phyloP scores from a whole-genome alignment of 2,888 invertebrate genomes.

The Sphaerophoria taeniata region DNA sequence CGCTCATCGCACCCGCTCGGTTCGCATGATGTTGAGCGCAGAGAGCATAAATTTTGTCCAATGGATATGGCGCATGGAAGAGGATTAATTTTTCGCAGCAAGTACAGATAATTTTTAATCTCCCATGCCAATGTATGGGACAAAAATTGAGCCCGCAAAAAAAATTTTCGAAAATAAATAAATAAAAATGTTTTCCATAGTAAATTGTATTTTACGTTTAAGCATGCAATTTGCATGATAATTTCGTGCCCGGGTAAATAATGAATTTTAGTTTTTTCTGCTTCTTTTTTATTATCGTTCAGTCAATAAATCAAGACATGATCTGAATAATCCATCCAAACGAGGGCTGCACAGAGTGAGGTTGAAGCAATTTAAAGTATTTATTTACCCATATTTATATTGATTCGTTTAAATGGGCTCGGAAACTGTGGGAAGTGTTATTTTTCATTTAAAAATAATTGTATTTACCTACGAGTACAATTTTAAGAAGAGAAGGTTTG shows the following conservation, averaged over 20 bases:
- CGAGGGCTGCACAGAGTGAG: conserved; percentile 14
- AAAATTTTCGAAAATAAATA: conserved; percentile 20
- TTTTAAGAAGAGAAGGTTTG: background rate
- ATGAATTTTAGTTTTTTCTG: conserved; percentile 39
- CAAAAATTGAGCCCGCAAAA: background rate
- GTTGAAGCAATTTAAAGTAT: conserved; percentile 18
- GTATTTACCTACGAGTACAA: too few relatives aligned
- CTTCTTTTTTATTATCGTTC: too few relatives aligned
- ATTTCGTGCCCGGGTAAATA: conserved; percentile 44
- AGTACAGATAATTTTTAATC: conserved; percentile 62
- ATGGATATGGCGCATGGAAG: conserved; percentile 45
- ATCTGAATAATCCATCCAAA: conserved; percentile 49
- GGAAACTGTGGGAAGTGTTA: conserved; percentile 32
- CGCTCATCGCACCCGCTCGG: too few relatives aligned
- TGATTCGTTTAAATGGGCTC: conserved; percentile 20
- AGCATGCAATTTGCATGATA: conserved; percentile 68
- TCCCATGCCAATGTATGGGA: conserved; percentile 28
- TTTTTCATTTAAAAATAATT: conserved; percentile 3
- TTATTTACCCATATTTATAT: conserved; percentile 32
- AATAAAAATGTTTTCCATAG: conserved; percentile 27
- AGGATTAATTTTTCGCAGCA: conserved; percentile 64
- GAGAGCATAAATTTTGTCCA: conserved; percentile 67
- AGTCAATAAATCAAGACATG: conserved; percentile 56
- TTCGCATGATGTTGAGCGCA: conserved; percentile 36
- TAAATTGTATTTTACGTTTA: conserved; percentile 56